These are phyloP conservation scores for Drosophila yakuba DNA, from an alignment of 1,140 invertebrate genomes.

Conservation along the genomic window DNA sequence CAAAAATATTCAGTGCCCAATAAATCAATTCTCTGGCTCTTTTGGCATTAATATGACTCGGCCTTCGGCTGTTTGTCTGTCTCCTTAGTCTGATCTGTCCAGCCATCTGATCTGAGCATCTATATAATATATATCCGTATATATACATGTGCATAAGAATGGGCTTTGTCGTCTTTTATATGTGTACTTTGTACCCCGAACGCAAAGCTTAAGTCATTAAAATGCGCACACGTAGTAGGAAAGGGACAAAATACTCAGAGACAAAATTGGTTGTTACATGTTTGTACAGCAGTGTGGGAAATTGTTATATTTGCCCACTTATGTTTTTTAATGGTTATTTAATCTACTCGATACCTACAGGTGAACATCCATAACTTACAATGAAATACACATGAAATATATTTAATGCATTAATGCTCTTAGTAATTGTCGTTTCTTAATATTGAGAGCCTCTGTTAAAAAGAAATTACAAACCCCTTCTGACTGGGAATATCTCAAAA, in stretches of 20 bases:
- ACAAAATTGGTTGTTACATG: constrained; percentile 34
- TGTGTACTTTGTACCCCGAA: constrained; percentile 6
- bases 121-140: constrained; percentile 3
- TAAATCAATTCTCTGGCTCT: constrained; percentile 56
- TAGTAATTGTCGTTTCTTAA: too few relatives aligned
- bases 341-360: too few relatives aligned
- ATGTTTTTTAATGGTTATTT: too few relatives aligned
- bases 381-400: too few relatives aligned
- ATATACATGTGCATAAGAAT: constrained; percentile 3
- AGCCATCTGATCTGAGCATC: not conserved
- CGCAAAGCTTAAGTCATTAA: constrained; percentile 42
- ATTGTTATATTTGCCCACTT: too few relatives aligned
- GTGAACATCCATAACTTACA: too few relatives aligned
- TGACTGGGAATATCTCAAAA: too few relatives aligned
- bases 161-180: constrained; percentile 5
- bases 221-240: constrained; percentile 20
- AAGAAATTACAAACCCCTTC: too few relatives aligned
- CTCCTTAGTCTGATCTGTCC: not conserved
- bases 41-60: constrained; percentile 46
- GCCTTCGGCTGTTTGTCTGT: constrained; percentile 6
- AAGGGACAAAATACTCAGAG: not conserved
- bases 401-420: too few relatives aligned
- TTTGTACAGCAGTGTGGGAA: constrained; percentile 4
- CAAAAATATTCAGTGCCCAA: constrained; percentile 50
- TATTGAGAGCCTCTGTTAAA: too few relatives aligned